These are phyloP conservation scores for Engraulis encrasicolus DNA, from an alignment of 2,113 vertebrate genomes.

Conservation along the genomic window DNA sequence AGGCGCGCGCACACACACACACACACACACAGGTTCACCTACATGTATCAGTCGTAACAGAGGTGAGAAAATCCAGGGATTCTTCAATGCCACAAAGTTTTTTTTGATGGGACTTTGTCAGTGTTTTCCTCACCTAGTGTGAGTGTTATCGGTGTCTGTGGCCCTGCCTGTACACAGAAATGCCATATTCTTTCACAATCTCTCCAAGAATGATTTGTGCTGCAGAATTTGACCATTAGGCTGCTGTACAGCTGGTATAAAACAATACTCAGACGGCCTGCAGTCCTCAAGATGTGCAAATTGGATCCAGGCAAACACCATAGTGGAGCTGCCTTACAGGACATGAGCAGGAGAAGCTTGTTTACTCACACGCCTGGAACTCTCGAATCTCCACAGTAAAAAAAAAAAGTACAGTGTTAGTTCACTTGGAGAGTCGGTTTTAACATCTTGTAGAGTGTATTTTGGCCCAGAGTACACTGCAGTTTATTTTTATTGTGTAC, in stretches of 20 bases:
- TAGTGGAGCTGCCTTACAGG: not conserved
- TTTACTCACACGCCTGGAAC: no score
- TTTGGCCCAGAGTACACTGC: no score
- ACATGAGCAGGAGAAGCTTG: no score
- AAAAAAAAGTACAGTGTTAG: no score
- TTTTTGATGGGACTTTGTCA: not conserved
- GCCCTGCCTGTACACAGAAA: not conserved
- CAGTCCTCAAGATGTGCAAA: not conserved
- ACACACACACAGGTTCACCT: not conserved
- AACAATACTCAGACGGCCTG: not conserved
- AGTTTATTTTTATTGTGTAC: no score
- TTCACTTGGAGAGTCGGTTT: no score
- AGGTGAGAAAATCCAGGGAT: not conserved
- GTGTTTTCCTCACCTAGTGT: not conserved
- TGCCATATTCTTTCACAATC: not conserved
- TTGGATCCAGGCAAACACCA: no score
- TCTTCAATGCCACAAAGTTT: not conserved
- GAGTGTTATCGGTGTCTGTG: not conserved
- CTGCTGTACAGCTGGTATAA: not conserved
- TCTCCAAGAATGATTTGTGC: not conserved
- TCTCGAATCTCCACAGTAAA: no score
- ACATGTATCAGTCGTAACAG: not conserved
- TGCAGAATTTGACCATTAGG: not conserved
- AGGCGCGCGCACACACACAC: slow-evolving; percentile 49
- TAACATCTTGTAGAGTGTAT: no score